A percentile compares a stretch with the other conserved stretches of the same genome.
Conservation (phyloP, 2,888 invertebrate genomes). For the Alsophila aescularia region DNA sequence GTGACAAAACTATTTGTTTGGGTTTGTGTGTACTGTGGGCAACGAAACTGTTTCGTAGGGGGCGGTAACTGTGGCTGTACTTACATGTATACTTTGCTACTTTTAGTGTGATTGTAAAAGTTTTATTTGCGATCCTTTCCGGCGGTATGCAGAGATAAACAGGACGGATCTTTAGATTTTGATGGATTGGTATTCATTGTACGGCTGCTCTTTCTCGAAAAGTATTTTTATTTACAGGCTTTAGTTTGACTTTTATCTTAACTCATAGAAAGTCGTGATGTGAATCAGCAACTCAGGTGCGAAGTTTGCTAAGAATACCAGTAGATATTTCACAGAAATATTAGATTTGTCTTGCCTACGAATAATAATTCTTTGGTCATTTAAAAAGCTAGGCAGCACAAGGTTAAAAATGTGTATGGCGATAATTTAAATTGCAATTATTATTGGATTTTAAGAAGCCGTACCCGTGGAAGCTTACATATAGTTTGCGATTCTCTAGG, state of each 20-base stretch:
- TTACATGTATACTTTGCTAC: constrained; percentile 26
- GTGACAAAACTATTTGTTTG: constrained; percentile 37
- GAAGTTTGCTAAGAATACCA: too few species aligned
- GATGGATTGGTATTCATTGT: constrained; percentile 8
- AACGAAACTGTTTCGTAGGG: constrained; percentile 25
- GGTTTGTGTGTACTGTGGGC: constrained; percentile 33
- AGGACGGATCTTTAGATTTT: constrained; percentile 13
- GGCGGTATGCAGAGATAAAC: constrained; percentile 14
- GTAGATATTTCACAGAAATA: too few species aligned
- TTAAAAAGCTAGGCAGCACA: too few species aligned
- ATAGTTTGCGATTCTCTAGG: too few species aligned
- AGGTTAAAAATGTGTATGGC: too few species aligned
- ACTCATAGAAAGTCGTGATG: too few species aligned
- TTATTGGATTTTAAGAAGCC: too few species aligned
- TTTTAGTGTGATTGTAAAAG: constrained; percentile 29
- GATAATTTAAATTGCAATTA: too few species aligned
- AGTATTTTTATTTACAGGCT: not conserved
- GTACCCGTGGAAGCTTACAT: too few species aligned
- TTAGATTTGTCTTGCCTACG: too few species aligned
- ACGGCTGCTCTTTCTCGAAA: not conserved
- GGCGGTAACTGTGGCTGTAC: not conserved
- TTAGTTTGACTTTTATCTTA: not conserved
- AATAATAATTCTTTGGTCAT: too few species aligned
- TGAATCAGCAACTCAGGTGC: too few species aligned
- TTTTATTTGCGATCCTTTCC: constrained; percentile 19